These are phyloP conservation scores for Hyles lineata DNA, from an alignment of 2,888 invertebrate genomes.

Conservation along the genomic window DNA sequence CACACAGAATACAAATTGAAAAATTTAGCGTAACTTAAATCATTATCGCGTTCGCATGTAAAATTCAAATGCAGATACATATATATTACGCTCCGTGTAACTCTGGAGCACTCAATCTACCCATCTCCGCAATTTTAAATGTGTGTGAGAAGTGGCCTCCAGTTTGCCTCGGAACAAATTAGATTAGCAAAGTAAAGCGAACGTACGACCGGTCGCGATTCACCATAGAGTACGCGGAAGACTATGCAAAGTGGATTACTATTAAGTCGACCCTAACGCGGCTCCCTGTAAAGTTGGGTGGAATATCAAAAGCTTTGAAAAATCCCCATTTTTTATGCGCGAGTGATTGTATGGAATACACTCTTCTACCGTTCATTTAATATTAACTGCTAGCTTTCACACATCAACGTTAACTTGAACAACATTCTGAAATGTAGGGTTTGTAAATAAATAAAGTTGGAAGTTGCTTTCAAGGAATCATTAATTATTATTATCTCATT, in stretches of 20 bases:
- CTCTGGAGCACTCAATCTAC: neutral
- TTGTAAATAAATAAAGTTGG: too few relatives aligned
- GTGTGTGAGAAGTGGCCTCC: conserved; percentile 3
- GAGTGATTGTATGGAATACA: neutral
- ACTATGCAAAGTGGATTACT: conserved; percentile 25
- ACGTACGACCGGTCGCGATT: conserved; percentile 28
- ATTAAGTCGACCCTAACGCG: conserved; percentile 15
- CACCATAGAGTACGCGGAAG: conserved; percentile 27
- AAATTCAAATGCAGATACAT: neutral
- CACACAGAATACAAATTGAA: too few relatives aligned
- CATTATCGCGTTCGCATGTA: neutral
- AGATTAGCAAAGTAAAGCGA: conserved; percentile 24
- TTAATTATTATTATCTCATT: too few relatives aligned
- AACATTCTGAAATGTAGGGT: too few relatives aligned
- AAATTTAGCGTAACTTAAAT: too few relatives aligned
- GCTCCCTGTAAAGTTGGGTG: neutral
- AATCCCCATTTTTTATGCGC: neutral
- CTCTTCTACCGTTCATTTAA: too few relatives aligned
- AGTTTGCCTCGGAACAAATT: conserved; percentile 9
- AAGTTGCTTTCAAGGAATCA: too few relatives aligned
- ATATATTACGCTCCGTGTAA: neutral
- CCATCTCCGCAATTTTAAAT: neutral
- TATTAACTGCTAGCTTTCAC: too few relatives aligned
- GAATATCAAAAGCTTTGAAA: conserved; percentile 16
- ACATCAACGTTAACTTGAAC: too few relatives aligned